Conservation (phyloP, 2,888 invertebrate genomes). For the Thymelicus sylvestris region DNA sequence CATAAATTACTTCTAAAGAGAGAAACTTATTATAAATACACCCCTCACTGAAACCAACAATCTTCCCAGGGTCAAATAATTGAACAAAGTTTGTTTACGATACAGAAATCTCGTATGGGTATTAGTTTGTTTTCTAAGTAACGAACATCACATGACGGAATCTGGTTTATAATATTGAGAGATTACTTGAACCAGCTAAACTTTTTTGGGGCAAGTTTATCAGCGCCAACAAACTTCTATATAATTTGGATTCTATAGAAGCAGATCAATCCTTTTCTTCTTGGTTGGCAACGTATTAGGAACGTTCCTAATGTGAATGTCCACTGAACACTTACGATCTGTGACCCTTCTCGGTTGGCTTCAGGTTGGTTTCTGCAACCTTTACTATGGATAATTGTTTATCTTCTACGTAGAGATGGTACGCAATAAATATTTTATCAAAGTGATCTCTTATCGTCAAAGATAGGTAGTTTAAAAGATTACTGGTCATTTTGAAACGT, state of each 20-base stretch:
- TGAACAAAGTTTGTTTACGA: conserved; percentile 2
- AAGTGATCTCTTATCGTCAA: too few species aligned
- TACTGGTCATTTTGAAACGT: too few species aligned
- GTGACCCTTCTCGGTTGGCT: neutral
- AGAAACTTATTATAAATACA: conserved; percentile 2
- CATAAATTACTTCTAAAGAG: neutral
- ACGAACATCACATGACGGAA: neutral
- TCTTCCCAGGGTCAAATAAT: neutral
- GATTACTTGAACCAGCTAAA: too few species aligned
- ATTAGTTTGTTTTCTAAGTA: conserved; percentile 2
- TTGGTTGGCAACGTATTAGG: neutral
- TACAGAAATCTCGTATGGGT: neutral
- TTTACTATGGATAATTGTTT: neutral
- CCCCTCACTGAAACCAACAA: neutral
- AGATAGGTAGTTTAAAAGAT: too few species aligned
- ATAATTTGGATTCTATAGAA: too few species aligned
- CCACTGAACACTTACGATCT: neutral
- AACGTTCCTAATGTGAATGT: neutral
- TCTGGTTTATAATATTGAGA: too few species aligned
- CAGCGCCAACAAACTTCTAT: too few species aligned
- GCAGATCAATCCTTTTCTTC: too few species aligned
- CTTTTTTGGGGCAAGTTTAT: too few species aligned
- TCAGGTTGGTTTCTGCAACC: neutral
- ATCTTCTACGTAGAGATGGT: too few species aligned
- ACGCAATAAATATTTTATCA: too few species aligned